Conservation (phyloP, 2,888 invertebrate species). For the Eupeodes luniger region DNA sequence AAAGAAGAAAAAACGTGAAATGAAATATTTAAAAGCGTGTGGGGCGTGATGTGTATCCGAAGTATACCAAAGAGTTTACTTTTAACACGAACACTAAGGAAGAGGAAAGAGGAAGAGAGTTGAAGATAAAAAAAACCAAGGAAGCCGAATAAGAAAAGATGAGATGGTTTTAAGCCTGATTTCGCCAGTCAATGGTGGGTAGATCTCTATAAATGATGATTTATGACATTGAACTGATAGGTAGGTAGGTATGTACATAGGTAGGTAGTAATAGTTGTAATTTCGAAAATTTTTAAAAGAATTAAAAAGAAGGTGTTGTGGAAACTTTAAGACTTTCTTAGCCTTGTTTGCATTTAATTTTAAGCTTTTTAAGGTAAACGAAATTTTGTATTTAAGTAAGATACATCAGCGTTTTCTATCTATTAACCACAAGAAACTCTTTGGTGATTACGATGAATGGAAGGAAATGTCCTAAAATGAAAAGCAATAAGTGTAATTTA, state of each 20-base stretch:
- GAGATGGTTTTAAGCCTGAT: neutral
- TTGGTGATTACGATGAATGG: no score
- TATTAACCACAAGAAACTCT: no score
- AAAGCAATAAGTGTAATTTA: no score
- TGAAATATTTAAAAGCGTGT: conserved; percentile 45
- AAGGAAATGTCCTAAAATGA: no score
- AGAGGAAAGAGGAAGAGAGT: neutral
- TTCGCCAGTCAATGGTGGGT: conserved; percentile 12
- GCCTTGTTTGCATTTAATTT: no score
- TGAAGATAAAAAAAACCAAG: neutral
- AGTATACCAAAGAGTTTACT: conserved; percentile 31
- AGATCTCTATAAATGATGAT: neutral
- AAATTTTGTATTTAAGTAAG: no score
- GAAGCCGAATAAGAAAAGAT: neutral
- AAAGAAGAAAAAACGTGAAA: conserved; percentile 6
- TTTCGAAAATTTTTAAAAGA: no score
- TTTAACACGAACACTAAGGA: neutral
- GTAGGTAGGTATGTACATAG: no score
- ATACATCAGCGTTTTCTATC: no score
- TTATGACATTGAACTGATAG: neutral
- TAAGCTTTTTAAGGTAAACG: no score
- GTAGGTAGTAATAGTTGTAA: neutral
- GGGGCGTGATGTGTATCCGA: conserved; percentile 40
- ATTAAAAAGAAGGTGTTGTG: no score
- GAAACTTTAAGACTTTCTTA: no score